Percentiles rank a stretch among this genome's conserved stretches.
phyloP scores from a whole-genome alignment of 2,888 invertebrate species.

The Apamea anceps region DNA sequence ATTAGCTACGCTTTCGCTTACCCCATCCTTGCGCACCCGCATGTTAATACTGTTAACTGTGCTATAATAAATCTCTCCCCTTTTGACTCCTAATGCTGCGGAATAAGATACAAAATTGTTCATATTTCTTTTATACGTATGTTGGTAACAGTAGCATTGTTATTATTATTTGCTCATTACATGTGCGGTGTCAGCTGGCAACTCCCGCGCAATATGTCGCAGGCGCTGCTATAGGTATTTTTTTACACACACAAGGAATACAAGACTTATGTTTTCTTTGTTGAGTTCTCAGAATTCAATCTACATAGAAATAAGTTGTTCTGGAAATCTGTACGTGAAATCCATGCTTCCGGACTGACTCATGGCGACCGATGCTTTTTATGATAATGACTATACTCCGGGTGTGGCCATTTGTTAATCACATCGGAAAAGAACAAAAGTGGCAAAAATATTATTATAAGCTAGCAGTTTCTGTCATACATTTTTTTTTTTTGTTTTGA shows the following conservation, averaged over 20 bases:
- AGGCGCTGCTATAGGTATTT: constrained; percentile 38
- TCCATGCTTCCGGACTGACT: constrained; percentile 54
- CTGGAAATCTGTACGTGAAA: constrained; percentile 49
- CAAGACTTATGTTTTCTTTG: constrained; percentile 59
- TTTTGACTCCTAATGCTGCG: constrained; percentile 67
- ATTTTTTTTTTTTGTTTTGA: neutral
- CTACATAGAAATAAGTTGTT: constrained; percentile 56
- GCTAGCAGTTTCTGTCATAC: neutral
- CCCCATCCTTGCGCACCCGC: constrained; percentile 77
- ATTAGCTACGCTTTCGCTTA: constrained; percentile 56
- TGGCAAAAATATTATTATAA: neutral
- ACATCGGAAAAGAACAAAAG: constrained; percentile 4
- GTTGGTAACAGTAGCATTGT: constrained; percentile 62
- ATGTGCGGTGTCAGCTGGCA: constrained; percentile 78
- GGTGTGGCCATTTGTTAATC: constrained; percentile 8
- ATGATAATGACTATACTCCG: neutral
- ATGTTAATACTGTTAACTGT: constrained; percentile 78
- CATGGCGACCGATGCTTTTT: constrained; percentile 23
- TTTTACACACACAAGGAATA: constrained; percentile 55
- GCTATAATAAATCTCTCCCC: constrained; percentile 67
- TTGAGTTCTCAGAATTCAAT: constrained; percentile 58
- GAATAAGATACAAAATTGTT: constrained; percentile 67
- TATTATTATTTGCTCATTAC: constrained; percentile 77
- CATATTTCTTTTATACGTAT: constrained; percentile 33
- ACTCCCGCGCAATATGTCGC: constrained; percentile 71